Percentiles rank a stretch among this genome's conserved stretches.
Conservation (phyloP, 2,888 invertebrate species). For the Iselma pallidipennis region DNA sequence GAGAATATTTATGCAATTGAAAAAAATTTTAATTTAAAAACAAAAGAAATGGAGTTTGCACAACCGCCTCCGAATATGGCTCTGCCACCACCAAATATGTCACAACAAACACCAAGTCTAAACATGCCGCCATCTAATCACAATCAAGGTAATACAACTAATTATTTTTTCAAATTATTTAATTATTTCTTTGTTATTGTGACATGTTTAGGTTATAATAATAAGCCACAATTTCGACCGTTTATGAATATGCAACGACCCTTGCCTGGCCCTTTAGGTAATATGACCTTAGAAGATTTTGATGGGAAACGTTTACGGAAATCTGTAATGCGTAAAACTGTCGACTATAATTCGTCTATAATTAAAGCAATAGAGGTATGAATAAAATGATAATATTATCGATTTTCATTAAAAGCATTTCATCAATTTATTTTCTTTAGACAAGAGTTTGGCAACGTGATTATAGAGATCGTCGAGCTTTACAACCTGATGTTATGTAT, state of each 20-base stretch:
- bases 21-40: too few relatives aligned
- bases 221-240: slow-evolving; percentile 51
- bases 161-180: neutral
- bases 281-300: slow-evolving; percentile 84
- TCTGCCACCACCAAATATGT: slow-evolving; percentile 48
- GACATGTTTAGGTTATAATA: neutral
- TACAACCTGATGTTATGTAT: slow-evolving; percentile 96
- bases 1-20: too few relatives aligned
- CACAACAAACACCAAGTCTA: slow-evolving; percentile 52
- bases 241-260: slow-evolving; percentile 53
- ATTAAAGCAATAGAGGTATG: slow-evolving; percentile 88
- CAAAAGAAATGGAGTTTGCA: slow-evolving; percentile 50
- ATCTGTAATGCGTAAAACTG: slow-evolving; percentile 96
- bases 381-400: slow-evolving; percentile 22
- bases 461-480: slow-evolving; percentile 80
- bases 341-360: slow-evolving; percentile 96
- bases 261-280: slow-evolving; percentile 58
- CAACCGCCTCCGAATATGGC: slow-evolving; percentile 58
- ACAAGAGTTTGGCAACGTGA: slow-evolving; percentile 96
- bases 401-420: neutral
- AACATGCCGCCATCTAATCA: slow-evolving; percentile 50
- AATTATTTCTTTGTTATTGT: neutral
- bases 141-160: slow-evolving; percentile 23
- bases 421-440: slow-evolving; percentile 55
- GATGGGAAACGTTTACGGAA: slow-evolving; percentile 95